These are phyloP conservation scores for Takifugu flavidus DNA, from an alignment of 2,113 vertebrate genomes.

Conservation along the genomic window DNA sequence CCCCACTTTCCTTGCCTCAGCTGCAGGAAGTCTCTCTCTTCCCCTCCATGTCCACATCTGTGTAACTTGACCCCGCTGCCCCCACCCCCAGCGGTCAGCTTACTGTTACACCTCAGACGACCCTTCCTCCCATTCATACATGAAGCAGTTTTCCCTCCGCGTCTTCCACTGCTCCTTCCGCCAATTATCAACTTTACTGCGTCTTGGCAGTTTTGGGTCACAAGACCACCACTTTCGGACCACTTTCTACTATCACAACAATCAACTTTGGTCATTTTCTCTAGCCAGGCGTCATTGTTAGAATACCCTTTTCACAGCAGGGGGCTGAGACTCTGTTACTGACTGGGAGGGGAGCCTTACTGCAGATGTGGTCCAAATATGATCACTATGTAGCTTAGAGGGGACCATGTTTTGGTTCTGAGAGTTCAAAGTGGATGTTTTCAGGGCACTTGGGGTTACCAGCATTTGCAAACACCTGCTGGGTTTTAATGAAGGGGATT, in stretches of 20 bases:
- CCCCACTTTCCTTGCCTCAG: conserved; percentile 22
- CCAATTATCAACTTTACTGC: too few species aligned
- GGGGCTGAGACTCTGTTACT: too few species aligned
- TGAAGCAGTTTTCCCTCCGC: background rate
- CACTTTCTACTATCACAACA: too few species aligned
- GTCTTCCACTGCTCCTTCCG: too few species aligned
- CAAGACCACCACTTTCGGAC: too few species aligned
- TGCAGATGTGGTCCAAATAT: too few species aligned
- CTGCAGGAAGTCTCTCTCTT: conserved; percentile 33
- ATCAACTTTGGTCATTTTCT: too few species aligned
- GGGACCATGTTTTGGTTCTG: conserved; percentile 26
- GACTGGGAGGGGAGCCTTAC: too few species aligned
- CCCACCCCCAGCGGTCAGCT: conserved; percentile 18
- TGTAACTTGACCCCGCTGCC: conserved; percentile 45
- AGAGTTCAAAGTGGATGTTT: conserved; percentile 39
- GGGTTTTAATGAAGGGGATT: conserved; percentile 70
- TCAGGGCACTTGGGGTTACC: conserved; percentile 40
- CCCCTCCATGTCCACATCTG: conserved; percentile 32
- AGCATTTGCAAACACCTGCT: conserved; percentile 70
- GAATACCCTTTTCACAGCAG: too few species aligned
- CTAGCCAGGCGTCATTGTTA: too few species aligned
- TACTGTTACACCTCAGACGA: conserved; percentile 31
- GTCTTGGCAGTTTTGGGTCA: too few species aligned
- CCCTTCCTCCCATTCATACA: conserved; percentile 25
- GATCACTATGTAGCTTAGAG: conserved; percentile 2